These are phyloP conservation scores for Megamerina dolium DNA, from an alignment of 2,888 invertebrate species.

Conservation along the genomic window DNA sequence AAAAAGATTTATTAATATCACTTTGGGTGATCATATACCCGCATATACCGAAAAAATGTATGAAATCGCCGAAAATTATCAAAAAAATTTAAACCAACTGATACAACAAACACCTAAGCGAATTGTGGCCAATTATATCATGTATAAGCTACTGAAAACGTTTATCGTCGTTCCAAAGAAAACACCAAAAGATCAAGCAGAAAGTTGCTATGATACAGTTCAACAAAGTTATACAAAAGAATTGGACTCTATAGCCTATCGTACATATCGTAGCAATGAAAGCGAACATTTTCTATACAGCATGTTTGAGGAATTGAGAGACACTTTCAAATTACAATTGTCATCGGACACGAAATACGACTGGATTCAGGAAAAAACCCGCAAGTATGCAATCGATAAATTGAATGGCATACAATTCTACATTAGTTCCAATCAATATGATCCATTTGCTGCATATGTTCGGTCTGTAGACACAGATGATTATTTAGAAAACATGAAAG, in stretches of 20 bases:
- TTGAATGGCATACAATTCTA: conserved; percentile 32
- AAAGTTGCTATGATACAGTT: conserved; percentile 26
- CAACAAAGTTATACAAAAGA: conserved; percentile 37
- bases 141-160: conserved; percentile 29
- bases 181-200: conserved; percentile 15
- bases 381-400: conserved; percentile 30
- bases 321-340: conserved; percentile 29
- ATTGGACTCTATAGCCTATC: conserved; percentile 39
- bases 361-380: conserved; percentile 30
- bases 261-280: conserved; percentile 28
- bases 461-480: conserved; percentile 25
- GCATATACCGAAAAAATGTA: conserved; percentile 29
- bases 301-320: conserved; percentile 36
- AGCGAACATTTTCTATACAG: conserved; percentile 31
- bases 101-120: conserved; percentile 23
- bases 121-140: too few relatives aligned
- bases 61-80: conserved; percentile 27
- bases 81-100: conserved; percentile 29
- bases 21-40: conserved; percentile 27
- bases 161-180: conserved; percentile 25
- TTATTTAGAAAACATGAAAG: conserved; percentile 29
- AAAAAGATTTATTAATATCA: conserved; percentile 27
- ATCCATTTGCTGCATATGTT: conserved; percentile 29
- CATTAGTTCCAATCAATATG: conserved; percentile 32
- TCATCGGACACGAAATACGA: conserved; percentile 23